Conservation (phyloP, 2,888 invertebrate genomes). For the Spilosoma lubricipeda region DNA sequence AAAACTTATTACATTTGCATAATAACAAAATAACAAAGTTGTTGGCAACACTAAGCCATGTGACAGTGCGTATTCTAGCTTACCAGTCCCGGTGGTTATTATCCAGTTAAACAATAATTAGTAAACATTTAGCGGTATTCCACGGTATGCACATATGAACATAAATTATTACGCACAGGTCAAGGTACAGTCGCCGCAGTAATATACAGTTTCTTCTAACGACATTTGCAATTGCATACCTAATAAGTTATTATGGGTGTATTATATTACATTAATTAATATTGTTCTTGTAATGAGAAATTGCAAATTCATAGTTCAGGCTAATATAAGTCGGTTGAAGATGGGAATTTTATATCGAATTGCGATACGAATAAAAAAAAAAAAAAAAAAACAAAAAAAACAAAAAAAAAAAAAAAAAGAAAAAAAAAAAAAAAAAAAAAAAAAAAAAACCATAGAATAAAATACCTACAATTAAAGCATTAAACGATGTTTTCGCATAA, state of each 20-base stretch:
- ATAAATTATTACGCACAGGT: conserved; percentile 8
- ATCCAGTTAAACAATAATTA: not conserved
- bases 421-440: too few species aligned
- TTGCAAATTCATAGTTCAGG: not conserved
- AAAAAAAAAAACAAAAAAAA: too few species aligned
- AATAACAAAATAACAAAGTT: too few species aligned
- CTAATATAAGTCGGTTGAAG: not conserved
- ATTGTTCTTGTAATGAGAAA: not conserved
- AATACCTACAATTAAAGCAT: not conserved
- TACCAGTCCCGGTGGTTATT: not conserved
- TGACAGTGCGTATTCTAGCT: not conserved
- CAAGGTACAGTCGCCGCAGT: conserved; percentile 13
- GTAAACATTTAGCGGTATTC: not conserved
- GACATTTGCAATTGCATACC: conserved; percentile 6
- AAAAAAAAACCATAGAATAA: too few species aligned
- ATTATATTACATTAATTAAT: conserved; percentile 6
- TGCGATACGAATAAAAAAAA: too few species aligned
- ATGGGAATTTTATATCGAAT: not conserved
- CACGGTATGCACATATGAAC: not conserved
- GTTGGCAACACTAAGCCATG: not conserved
- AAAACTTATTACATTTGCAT: too few species aligned
- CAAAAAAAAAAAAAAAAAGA: too few species aligned
- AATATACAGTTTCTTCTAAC: conserved; percentile 6
- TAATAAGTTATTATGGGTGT: not conserved
- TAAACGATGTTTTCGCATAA: too few species aligned